Conservation (phyloP, 2,113 vertebrate genomes). For the Sceloporus undulatus region DNA sequence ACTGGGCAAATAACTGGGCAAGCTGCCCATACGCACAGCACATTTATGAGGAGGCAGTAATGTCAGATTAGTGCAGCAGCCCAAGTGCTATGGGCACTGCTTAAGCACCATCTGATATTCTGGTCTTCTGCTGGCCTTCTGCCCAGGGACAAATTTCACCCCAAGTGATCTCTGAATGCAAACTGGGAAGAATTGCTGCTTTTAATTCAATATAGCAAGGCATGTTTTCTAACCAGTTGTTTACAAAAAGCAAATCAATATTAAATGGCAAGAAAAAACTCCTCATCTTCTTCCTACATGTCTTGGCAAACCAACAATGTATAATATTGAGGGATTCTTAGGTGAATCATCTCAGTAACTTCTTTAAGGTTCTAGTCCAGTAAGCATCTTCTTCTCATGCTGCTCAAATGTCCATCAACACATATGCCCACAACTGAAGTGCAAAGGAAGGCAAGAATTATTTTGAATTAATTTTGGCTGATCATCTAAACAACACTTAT, state of each 20-base stretch:
- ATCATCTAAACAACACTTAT: background rate
- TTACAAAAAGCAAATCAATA: background rate
- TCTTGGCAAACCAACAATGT: background rate
- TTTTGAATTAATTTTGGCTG: background rate
- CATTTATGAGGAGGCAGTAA: constrained; percentile 21
- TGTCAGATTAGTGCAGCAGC: background rate
- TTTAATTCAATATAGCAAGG: background rate
- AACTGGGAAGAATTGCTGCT: background rate
- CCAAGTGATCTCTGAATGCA: constrained; percentile 33
- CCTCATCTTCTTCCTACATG: background rate
- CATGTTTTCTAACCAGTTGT: background rate
- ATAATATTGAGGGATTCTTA: background rate
- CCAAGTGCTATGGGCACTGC: constrained; percentile 10
- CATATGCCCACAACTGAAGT: background rate
- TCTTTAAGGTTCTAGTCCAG: background rate
- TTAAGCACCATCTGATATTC: constrained; percentile 25
- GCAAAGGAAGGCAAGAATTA: background rate
- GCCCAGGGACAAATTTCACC: constrained; percentile 27
- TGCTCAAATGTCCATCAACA: background rate
- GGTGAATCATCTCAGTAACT: background rate
- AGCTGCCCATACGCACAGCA: constrained; percentile 18
- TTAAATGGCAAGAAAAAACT: background rate
- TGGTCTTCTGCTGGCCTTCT: constrained; percentile 10
- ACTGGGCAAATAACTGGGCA: constrained; percentile 35
- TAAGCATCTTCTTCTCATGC: background rate